Percentiles rank a stretch among this genome's conserved stretches.
Evolutionary conservation across 2,888 invertebrate species (phyloP).

Genomic region (Acrobasis suavella): DNA sequence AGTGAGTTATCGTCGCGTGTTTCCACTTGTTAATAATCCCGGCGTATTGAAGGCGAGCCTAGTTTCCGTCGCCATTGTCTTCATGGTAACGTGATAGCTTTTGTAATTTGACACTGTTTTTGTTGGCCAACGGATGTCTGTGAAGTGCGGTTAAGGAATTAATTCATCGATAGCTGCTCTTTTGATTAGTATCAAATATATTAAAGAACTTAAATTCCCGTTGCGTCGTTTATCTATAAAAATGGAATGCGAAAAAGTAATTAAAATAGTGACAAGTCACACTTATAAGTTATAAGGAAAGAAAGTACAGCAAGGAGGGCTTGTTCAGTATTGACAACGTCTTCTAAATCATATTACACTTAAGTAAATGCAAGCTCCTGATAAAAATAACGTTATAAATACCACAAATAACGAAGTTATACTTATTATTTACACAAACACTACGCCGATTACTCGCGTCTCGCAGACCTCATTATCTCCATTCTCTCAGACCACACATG

Average conservation of each 20-base stretch:
- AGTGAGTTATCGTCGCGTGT: constrained; percentile 27
- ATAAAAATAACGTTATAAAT: neutral
- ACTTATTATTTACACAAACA: neutral
- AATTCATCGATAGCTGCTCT: constrained; percentile 6
- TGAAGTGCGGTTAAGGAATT: constrained; percentile 16
- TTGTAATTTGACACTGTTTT: constrained; percentile 24
- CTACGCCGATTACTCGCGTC: neutral
- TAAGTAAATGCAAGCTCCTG: neutral
- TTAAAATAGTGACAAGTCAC: too few relatives aligned
- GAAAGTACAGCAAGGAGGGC: neutral
- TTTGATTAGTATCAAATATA: neutral
- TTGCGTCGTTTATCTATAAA: too few relatives aligned
- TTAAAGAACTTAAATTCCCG: too few relatives aligned
- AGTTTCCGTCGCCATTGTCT: constrained; percentile 43
- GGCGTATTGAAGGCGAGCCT: constrained; percentile 39
- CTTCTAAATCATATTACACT: neutral
- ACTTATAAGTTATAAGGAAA: neutral
- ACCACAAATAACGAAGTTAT: neutral
- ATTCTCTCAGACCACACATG: neutral
- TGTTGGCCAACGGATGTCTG: constrained; percentile 22
- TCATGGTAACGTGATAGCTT: constrained; percentile 23
- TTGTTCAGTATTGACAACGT: neutral
- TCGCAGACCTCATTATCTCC: neutral
- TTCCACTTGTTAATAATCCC: constrained; percentile 38
- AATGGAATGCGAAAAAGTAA: too few relatives aligned